A percentile compares a stretch with the other conserved stretches of the same genome.
These are phyloP conservation scores for Cochlearius cochlearius DNA, from an alignment of 2,113 vertebrate genomes.

Conservation along the genomic window DNA sequence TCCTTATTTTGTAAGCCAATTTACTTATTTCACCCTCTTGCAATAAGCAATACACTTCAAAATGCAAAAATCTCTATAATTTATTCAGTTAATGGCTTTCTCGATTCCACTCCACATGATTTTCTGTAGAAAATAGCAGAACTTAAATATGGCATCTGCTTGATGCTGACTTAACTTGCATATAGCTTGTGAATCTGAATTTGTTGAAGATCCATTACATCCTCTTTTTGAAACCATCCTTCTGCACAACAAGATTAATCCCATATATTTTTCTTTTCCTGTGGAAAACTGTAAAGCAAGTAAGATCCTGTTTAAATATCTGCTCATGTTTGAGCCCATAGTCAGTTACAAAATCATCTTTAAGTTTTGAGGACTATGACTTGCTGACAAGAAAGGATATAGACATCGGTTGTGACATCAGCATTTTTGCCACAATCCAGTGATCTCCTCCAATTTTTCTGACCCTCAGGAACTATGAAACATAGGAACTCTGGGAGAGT, in stretches of 20 bases:
- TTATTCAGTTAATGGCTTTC: background rate
- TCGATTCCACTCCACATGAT: background rate
- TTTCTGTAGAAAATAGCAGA: background rate
- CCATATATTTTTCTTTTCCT: background rate
- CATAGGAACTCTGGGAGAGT: fast-evolving
- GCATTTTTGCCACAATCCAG: background rate
- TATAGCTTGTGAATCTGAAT: background rate
- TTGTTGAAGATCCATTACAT: background rate
- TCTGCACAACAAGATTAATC: background rate
- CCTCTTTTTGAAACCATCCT: background rate
- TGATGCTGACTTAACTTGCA: background rate
- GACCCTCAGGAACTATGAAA: background rate
- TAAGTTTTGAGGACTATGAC: background rate
- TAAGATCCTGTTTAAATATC: background rate
- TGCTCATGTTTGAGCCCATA: background rate
- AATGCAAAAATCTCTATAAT: background rate
- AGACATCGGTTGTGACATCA: background rate
- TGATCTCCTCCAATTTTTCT: background rate
- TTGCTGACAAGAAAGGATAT: background rate
- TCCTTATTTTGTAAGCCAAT: background rate
- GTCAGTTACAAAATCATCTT: background rate
- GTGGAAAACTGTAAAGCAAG: background rate
- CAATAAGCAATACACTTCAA: background rate
- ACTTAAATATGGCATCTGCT: background rate
- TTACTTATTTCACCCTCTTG: background rate